These are phyloP conservation scores for Drosophila niveifrons DNA, from an alignment of 2,888 invertebrate species.

Conservation along the genomic window DNA sequence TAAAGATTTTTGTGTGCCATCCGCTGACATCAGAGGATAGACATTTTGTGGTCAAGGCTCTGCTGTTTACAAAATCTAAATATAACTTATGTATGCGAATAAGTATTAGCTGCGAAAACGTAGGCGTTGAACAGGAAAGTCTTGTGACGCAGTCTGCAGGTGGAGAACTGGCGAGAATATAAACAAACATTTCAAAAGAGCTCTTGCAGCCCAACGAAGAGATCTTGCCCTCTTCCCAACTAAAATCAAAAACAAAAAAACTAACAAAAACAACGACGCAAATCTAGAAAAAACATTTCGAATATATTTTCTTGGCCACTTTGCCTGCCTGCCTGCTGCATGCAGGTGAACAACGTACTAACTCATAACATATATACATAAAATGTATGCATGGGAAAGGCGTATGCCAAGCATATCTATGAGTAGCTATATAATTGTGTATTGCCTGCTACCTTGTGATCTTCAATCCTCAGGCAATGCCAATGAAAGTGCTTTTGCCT, in stretches of 20 bases:
- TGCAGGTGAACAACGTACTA: constrained; percentile 52
- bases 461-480: constrained; percentile 67
- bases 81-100: constrained; percentile 42
- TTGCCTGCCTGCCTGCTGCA: constrained; percentile 57
- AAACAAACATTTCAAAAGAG: constrained; percentile 35
- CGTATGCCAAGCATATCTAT: constrained; percentile 9
- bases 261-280: constrained; percentile 54
- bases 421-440: constrained; percentile 15
- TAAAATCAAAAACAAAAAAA: background rate
- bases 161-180: constrained; percentile 59
- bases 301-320: constrained; percentile 50
- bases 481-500: constrained; percentile 66
- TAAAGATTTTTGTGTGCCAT: constrained; percentile 34
- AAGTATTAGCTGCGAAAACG: constrained; percentile 43
- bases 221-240: constrained; percentile 44
- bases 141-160: constrained; percentile 75
- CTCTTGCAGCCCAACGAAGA: constrained; percentile 20
- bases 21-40: constrained; percentile 75
- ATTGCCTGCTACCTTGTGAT: constrained; percentile 71
- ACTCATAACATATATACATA: constrained; percentile 9
- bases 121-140: constrained; percentile 68
- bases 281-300: constrained; percentile 47
- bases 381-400: background rate
- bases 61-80: constrained; percentile 70
- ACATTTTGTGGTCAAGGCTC: constrained; percentile 76